phyloP scores from a whole-genome alignment of 2,888 invertebrate species.

The Argynnis bischoffii region DNA sequence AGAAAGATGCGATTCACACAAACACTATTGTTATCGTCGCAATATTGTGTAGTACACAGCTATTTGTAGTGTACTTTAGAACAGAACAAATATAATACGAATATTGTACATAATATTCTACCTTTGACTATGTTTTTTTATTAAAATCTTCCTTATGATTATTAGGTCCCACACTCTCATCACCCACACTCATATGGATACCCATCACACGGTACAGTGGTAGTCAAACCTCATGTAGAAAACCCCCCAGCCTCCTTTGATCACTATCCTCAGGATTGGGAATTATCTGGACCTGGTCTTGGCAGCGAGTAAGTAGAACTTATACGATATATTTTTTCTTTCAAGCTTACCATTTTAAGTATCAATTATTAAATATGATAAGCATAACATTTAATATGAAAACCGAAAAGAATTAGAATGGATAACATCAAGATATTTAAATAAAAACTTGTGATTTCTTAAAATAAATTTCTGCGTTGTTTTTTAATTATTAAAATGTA shows the following conservation, averaged over 20 bases:
- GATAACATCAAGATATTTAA: too few relatives aligned
- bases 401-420: too few relatives aligned
- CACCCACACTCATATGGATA: conserved; percentile 53
- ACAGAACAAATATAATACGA: background rate
- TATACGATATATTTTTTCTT: conserved; percentile 1
- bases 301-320: conserved; percentile 82
- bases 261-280: conserved; percentile 81
- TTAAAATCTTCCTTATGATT: background rate
- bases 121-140: background rate
- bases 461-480: background rate
- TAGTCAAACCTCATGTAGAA: conserved; percentile 61
- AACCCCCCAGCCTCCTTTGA: conserved; percentile 60
- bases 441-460: too few relatives aligned
- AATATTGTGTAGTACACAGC: too few relatives aligned
- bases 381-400: too few relatives aligned
- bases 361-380: too few relatives aligned
- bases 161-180: conserved; percentile 53
- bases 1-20: too few relatives aligned
- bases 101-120: background rate
- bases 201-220: conserved; percentile 50
- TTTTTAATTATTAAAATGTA: background rate
- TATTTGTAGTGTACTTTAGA: too few relatives aligned
- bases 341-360: too few relatives aligned
- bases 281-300: conserved; percentile 83
- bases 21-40: too few relatives aligned